A percentile compares a stretch with the other conserved stretches of the same genome.
Evolutionary conservation across 2,888 invertebrate species (phyloP).

Genomic region (Hololepta plana): DNA sequence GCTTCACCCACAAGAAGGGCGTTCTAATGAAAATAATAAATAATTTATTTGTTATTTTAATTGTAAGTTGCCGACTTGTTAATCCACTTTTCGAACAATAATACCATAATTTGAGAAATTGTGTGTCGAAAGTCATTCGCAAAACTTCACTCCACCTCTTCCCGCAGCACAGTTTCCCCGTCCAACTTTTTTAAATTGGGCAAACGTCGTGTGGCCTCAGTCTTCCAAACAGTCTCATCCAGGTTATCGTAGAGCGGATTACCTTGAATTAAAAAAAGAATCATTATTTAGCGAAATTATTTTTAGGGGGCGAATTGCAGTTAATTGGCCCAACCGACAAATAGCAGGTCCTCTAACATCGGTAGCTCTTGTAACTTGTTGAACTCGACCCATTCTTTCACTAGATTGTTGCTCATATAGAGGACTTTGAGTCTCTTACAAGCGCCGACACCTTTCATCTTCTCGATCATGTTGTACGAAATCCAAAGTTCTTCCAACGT

Average conservation of each 20-base stretch:
- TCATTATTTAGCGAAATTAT: not conserved
- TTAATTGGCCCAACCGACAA: slow-evolving; percentile 36
- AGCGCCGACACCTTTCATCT: slow-evolving; percentile 69
- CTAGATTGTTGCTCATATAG: slow-evolving; percentile 65
- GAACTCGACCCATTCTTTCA: slow-evolving; percentile 85
- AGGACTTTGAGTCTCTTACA: slow-evolving; percentile 67
- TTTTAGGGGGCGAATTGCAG: not conserved
- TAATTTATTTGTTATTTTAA: no score
- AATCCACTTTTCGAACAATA: no score
- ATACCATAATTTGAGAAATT: no score
- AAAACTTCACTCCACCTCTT: slow-evolving; percentile 34
- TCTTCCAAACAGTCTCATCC: slow-evolving; percentile 44
- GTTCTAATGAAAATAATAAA: no score
- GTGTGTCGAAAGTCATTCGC: no score
- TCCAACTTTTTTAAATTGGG: slow-evolving; percentile 66
- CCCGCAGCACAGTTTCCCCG: slow-evolving; percentile 57
- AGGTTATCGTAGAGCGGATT: slow-evolving; percentile 61
- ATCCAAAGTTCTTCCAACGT: slow-evolving; percentile 87
- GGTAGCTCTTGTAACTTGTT: slow-evolving; percentile 58
- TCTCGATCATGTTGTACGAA: slow-evolving; percentile 85
- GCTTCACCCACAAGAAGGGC: no score
- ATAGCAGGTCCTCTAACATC: slow-evolving; percentile 57
- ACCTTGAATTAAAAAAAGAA: slow-evolving; percentile 21
- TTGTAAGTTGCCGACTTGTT: no score
- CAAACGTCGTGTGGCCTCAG: slow-evolving; percentile 51